Percentiles rank a stretch among this genome's conserved stretches.
Conservation (phyloP, 1,140 invertebrate species). For the Cyclargus thomasi region DNA sequence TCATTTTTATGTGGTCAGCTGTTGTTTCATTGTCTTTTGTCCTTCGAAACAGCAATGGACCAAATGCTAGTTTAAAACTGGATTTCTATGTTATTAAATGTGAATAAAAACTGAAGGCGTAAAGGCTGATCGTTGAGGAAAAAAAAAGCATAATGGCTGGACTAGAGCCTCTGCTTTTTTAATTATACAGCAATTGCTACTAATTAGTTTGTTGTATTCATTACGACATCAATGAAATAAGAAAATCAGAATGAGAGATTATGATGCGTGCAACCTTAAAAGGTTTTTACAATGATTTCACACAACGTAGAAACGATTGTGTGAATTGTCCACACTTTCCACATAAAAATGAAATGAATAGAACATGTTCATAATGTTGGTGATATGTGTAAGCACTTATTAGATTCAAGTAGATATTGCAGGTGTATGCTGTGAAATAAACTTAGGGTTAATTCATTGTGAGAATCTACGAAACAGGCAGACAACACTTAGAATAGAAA, state of each 20-base stretch:
- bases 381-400: conserved; percentile 3
- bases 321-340: not conserved
- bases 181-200: no score
- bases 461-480: not conserved
- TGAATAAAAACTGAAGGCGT: not conserved
- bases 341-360: conserved; percentile 4
- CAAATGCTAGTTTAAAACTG: not conserved
- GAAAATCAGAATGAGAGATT: not conserved
- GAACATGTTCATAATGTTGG: conserved; percentile 1
- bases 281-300: not conserved
- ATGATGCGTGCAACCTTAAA: not conserved
- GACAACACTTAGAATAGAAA: not conserved
- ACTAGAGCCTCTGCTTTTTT: no score
- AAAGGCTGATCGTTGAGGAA: not conserved
- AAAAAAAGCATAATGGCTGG: no score
- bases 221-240: not conserved
- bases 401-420: conserved; percentile 3
- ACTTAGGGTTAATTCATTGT: not conserved
- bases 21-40: not conserved
- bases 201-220: not conserved
- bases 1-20: conserved; percentile 4
- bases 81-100: not conserved
- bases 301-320: not conserved
- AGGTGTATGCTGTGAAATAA: not conserved
- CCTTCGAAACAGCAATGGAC: not conserved